Conservation (phyloP, 1,140 invertebrate genomes). For the Anastrepha obliqua region DNA sequence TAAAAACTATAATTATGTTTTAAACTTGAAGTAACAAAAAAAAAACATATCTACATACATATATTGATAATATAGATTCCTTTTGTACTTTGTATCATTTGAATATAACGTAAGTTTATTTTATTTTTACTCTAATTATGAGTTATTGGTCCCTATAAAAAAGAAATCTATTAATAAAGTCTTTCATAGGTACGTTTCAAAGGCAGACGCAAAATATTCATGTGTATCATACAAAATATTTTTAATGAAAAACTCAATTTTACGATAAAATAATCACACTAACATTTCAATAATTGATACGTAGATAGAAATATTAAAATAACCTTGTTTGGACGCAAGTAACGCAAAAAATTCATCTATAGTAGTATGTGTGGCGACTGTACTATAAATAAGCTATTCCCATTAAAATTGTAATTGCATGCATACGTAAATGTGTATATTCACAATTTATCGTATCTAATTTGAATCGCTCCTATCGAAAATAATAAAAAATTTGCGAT, state of each 20-base stretch:
- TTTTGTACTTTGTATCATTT: too few relatives aligned
- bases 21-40: too few relatives aligned
- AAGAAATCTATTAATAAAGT: not conserved
- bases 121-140: not conserved
- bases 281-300: slow-evolving; percentile 14
- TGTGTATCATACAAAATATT: not conserved
- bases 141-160: not conserved
- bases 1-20: too few relatives aligned
- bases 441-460: slow-evolving; percentile 42
- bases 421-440: not conserved
- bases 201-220: too few relatives aligned
- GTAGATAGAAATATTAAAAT: not conserved
- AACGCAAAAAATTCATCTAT: not conserved
- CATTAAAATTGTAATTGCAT: slow-evolving; percentile 32
- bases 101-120: not conserved
- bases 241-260: slow-evolving; percentile 15
- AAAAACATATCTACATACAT: too few relatives aligned
- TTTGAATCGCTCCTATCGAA: slow-evolving; percentile 63
- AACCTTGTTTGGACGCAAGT: too few relatives aligned
- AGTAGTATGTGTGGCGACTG: not conserved
- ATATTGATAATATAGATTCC: too few relatives aligned
- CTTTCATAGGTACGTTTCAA: not conserved
- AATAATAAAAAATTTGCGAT: slow-evolving; percentile 72
- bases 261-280: slow-evolving; percentile 7
- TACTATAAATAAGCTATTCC: not conserved